These are phyloP conservation scores for Allolobophora icterica DNA, from an alignment of 2,888 invertebrate genomes.

Conservation along the genomic window DNA sequence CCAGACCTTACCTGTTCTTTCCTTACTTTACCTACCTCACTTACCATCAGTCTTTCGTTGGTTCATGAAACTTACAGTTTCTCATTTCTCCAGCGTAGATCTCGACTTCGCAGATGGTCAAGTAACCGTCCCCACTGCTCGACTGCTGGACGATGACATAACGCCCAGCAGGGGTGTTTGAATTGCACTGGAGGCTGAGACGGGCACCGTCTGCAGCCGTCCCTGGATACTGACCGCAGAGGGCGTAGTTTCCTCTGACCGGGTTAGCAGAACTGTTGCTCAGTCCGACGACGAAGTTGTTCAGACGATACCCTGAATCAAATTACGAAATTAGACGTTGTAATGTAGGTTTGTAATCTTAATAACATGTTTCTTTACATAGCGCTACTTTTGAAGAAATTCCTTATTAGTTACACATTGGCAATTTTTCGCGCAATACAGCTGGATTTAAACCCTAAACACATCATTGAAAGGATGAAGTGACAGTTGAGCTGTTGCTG, in stretches of 20 bases:
- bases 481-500: no score
- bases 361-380: no score
- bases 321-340: not conserved
- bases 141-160: not conserved
- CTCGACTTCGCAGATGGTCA: not conserved
- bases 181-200: not conserved
- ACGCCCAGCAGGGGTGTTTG: not conserved
- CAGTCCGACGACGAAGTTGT: not conserved
- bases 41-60: no score
- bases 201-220: not conserved
- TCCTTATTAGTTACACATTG: no score
- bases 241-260: not conserved
- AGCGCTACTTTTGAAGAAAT: no score
- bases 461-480: no score
- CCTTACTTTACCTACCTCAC: no score
- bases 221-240: not conserved
- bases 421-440: no score
- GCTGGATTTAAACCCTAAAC: no score
- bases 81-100: not conserved
- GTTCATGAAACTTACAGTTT: no score
- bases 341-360: not conserved
- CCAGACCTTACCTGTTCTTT: no score
- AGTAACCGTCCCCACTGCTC: no score
- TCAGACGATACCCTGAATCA: not conserved
- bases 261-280: not conserved